phyloP scores from a whole-genome alignment of 2,888 invertebrate species.

The Danaus chrysippus region DNA sequence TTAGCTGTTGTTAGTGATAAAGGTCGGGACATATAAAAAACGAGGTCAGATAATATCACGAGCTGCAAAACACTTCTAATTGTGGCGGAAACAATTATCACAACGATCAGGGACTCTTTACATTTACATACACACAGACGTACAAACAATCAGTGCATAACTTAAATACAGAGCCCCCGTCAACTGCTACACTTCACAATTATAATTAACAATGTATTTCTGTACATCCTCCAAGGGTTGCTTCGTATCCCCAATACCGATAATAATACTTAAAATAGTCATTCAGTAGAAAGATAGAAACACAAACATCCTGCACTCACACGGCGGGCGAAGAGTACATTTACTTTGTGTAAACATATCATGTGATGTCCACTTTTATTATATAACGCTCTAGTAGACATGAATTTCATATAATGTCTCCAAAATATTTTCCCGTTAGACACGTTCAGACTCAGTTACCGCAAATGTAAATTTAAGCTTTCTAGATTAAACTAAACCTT shows the following conservation, averaged over 20 bases:
- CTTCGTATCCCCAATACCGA: slow-evolving; percentile 18
- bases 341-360: slow-evolving; percentile 1
- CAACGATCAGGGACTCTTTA: slow-evolving; percentile 14
- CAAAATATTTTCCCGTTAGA: background rate
- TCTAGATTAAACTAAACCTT: slow-evolving; percentile 1
- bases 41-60: slow-evolving; percentile 23
- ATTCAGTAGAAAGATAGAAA: slow-evolving; percentile 31
- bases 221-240: slow-evolving; percentile 19
- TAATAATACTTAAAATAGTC: slow-evolving; percentile 31
- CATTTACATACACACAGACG: background rate
- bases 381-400: background rate
- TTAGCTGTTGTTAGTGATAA: slow-evolving; percentile 7
- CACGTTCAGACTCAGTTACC: background rate
- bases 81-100: slow-evolving; percentile 26
- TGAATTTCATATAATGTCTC: background rate
- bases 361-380: background rate
- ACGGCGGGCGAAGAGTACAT: slow-evolving; percentile 3
- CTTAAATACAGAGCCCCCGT: background rate
- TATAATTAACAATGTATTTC: slow-evolving; percentile 11
- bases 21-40: slow-evolving; percentile 26
- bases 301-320: slow-evolving; percentile 34
- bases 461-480: background rate
- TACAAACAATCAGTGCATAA: background rate
- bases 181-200: background rate
- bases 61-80: slow-evolving; percentile 24